These are phyloP conservation scores for Chloropsis hardwickii DNA, from an alignment of 2,113 vertebrate species.

Conservation along the genomic window DNA sequence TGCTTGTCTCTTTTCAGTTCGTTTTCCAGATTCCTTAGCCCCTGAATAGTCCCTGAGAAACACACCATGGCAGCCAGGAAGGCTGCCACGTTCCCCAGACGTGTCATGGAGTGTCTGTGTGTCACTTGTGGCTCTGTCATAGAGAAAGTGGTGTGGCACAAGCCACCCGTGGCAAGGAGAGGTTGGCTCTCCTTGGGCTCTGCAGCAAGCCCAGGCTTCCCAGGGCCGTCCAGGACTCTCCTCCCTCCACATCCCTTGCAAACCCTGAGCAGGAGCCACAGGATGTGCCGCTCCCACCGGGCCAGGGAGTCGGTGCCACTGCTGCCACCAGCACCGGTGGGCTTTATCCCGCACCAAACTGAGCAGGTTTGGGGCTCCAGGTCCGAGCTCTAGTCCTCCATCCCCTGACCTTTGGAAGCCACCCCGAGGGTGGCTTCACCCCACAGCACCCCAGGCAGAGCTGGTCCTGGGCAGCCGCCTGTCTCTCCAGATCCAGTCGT, in stretches of 20 bases:
- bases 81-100: background rate
- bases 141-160: background rate
- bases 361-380: background rate
- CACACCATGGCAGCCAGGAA: background rate
- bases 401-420: background rate
- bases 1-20: background rate
- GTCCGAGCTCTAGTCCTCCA: accelerated
- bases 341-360: background rate
- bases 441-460: background rate
- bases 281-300: background rate
- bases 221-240: accelerated
- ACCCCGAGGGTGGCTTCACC: background rate
- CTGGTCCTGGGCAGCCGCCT: background rate
- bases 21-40: background rate
- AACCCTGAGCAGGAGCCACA: background rate
- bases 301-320: background rate
- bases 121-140: background rate
- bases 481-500: background rate
- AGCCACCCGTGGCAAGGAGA: background rate
- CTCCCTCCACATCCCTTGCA: background rate
- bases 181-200: background rate
- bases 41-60: background rate
- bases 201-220: background rate
- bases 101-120: background rate
- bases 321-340: accelerated